Percentiles rank a stretch among this genome's conserved stretches.
These are phyloP conservation scores for Halcyon chelicuti DNA, from an alignment of 2,797 vertebrate genomes.

Conservation along the genomic window DNA sequence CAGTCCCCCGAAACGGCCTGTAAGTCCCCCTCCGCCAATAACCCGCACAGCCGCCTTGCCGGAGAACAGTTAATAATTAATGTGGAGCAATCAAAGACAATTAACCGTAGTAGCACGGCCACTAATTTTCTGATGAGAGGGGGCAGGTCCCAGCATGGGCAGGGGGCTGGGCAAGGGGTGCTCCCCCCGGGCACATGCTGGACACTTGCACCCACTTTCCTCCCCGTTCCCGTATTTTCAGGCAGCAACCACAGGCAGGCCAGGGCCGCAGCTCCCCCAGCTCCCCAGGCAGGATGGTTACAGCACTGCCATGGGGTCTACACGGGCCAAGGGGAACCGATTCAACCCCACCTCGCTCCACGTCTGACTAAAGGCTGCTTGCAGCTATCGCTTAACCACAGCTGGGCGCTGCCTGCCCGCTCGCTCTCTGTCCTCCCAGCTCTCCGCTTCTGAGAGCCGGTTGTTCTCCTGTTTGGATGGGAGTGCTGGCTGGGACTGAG, in stretches of 20 bases:
- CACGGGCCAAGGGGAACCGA: background rate
- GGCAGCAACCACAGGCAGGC: background rate
- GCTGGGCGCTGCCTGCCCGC: background rate
- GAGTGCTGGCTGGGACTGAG: background rate
- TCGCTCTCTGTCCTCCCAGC: background rate
- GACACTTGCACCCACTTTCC: background rate
- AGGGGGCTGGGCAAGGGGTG: background rate
- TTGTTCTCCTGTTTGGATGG: background rate
- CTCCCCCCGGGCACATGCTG: background rate
- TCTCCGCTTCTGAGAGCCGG: background rate
- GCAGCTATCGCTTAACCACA: background rate
- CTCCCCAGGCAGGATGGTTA: background rate
- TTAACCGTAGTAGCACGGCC: conserved; percentile 81
- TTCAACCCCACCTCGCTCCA: background rate
- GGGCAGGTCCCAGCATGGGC: rapidly evolving
- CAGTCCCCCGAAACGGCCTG: background rate
- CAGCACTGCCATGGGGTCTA: background rate
- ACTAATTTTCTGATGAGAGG: conserved; percentile 80
- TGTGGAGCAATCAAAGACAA: conserved; percentile 85
- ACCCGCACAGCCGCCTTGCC: conserved; percentile 57
- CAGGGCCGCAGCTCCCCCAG: rapidly evolving
- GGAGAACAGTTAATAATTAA: conserved; percentile 86
- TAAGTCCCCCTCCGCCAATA: conserved; percentile 46
- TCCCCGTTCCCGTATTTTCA: background rate
- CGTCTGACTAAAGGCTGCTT: background rate